Base-by-base conservation (phyloP, 1,140 invertebrate genomes). In the Brachionus angularis region DNA sequence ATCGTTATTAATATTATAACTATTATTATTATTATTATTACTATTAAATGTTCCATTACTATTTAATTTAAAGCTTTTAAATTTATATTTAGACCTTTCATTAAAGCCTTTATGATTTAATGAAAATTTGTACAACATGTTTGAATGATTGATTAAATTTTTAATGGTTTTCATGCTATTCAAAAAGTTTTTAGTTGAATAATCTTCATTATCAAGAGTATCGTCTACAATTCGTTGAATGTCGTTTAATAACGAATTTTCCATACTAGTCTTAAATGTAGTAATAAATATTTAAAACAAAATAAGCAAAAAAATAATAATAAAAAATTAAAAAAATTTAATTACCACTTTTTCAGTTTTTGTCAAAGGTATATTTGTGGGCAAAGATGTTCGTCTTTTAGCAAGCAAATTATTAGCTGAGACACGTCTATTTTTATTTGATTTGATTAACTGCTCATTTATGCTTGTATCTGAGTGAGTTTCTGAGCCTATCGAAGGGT, bases 341-440 rank as follows among this genome's bases (percentile, higher is more conserved):
- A 39, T 34, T 14, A n/a, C n/a, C 14, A 58, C 53, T n/a, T 58
- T 58, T 10, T 58, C 53, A 21, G 53, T 39, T 58, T 58, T 58
- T 1, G 23, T 10, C 25, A 12, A 34, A 27, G 25, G 25, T 14
- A 58, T 58, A 39, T 21, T 58, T 3, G 53, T 58, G 7, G 53
- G 53, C 21, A 58, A 39, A 58, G 53, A 58, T 23, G 53, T 58
- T 18, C 53, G 33, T 39, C 53, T 27, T 29, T 58, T 58, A 34
- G 36, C 39, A 7, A 58, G 27, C 33, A 58, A 16, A 8, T 31
- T 18, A 58, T 58, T 39, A 8, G 53, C 36, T 23, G 39, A 58
- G 36, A 23, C 39, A 23, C 34, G 31, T 25, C 53, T 27, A 23
- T 23, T 58, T 14, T 34, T 31, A 58, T 58, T 58, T 3, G 53